A percentile compares a stretch with the other conserved stretches of the same genome.
Conservation (phyloP, 2,888 invertebrate species). For the Agrypnus murinus region DNA sequence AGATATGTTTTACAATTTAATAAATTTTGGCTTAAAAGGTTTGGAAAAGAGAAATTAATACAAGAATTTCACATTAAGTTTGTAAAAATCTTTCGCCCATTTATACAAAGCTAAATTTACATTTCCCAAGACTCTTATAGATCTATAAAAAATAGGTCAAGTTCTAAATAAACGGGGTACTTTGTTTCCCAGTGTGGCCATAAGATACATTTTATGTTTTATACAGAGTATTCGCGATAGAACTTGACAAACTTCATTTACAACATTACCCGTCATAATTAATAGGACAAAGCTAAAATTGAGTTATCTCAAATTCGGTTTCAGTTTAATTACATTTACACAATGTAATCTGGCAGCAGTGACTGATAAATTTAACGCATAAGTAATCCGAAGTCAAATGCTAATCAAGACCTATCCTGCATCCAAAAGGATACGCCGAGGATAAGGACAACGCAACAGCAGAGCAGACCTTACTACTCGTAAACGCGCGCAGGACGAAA, state of each 20-base stretch:
- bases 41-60: too few relatives aligned
- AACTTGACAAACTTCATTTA: background rate
- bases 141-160: too few relatives aligned
- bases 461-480: constrained; percentile 7
- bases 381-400: constrained; percentile 63
- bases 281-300: constrained; percentile 33
- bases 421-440: constrained; percentile 47
- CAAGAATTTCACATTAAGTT: too few relatives aligned
- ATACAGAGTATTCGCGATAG: background rate
- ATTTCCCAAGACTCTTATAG: too few relatives aligned
- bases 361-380: constrained; percentile 61
- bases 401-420: constrained; percentile 51
- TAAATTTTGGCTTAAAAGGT: too few relatives aligned
- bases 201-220: constrained; percentile 26
- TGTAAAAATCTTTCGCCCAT: too few relatives aligned
- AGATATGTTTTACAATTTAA: too few relatives aligned
- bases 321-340: constrained; percentile 51
- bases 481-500: constrained; percentile 42
- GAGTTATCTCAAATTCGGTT: constrained; percentile 48
- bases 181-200: too few relatives aligned
- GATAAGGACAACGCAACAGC: constrained; percentile 49
- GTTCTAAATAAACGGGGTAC: too few relatives aligned
- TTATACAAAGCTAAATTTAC: too few relatives aligned
- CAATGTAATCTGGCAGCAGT: constrained; percentile 50
- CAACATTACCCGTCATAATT: constrained; percentile 7